These are phyloP conservation scores for Apteryx mantelli DNA, from an alignment of 2,113 vertebrate genomes.

Conservation along the genomic window DNA sequence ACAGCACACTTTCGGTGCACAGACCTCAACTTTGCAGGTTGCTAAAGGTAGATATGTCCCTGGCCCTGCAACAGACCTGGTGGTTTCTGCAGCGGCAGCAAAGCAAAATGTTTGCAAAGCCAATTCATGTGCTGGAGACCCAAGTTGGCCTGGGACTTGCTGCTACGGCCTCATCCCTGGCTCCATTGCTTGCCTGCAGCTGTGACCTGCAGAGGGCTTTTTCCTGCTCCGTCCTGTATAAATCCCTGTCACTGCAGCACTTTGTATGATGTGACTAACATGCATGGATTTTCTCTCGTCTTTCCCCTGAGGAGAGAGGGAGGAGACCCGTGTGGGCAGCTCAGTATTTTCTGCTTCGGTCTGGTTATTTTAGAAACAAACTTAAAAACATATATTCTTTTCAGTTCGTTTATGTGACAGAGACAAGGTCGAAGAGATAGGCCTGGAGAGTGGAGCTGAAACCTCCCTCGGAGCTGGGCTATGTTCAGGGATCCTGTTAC, in stretches of 20 bases:
- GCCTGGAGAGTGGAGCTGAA: conserved; percentile 45
- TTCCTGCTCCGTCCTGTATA: conserved; percentile 23
- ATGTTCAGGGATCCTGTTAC: conserved; percentile 29
- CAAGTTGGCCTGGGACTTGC: neutral
- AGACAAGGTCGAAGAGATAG: conserved; percentile 51
- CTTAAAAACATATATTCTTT: conserved; percentile 64
- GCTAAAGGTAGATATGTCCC: neutral
- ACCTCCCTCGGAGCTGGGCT: conserved; percentile 21
- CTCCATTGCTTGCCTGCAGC: neutral
- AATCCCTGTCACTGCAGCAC: neutral
- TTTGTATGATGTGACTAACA: conserved; percentile 53
- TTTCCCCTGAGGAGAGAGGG: conserved; percentile 25
- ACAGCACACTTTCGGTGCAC: neutral
- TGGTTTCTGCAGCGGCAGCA: neutral
- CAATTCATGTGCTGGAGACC: neutral
- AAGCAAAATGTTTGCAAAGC: neutral
- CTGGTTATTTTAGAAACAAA: conserved; percentile 61
- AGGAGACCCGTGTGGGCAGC: conserved; percentile 32
- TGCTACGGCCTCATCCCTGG: neutral
- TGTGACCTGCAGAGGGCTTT: neutral
- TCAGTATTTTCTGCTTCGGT: conserved; percentile 8
- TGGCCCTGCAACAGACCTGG: accelerated
- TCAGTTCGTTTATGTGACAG: conserved; percentile 46
- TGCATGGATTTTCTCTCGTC: conserved; percentile 42
- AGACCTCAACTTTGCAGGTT: neutral